Evolutionary conservation across 2,888 invertebrate species (phyloP).

Genomic region (Sicus ferrugineus): DNA sequence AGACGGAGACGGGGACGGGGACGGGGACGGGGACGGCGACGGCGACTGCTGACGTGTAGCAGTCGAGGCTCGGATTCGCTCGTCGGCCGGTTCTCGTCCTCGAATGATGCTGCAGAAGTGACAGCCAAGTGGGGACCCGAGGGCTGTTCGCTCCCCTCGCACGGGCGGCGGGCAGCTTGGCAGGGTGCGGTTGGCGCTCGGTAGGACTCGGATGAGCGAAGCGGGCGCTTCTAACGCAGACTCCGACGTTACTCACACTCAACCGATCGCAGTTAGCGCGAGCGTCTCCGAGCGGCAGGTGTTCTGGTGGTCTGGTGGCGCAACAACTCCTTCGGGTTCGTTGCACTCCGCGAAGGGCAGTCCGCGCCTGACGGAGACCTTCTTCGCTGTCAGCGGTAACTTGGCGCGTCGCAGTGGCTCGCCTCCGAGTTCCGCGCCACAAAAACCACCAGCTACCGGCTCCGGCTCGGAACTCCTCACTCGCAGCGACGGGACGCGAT

Average conservation of each 20-base stretch:
- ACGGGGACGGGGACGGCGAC: neutral
- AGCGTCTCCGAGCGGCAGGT: constrained; percentile 15
- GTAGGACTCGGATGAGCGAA: neutral
- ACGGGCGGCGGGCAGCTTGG: no score
- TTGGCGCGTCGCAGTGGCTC: neutral
- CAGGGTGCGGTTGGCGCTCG: neutral
- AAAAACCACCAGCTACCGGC: neutral
- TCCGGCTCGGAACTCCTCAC: neutral
- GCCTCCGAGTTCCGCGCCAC: neutral
- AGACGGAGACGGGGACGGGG: neutral
- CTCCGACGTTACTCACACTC: neutral
- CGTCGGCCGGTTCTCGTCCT: constrained; percentile 4
- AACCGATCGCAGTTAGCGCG: neutral
- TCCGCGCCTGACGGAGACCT: neutral
- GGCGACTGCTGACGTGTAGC: neutral
- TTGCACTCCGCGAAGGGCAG: neutral
- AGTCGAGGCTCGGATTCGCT: neutral
- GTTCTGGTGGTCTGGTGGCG: neutral
- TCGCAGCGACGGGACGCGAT: neutral
- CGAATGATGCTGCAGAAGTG: constrained; percentile 21
- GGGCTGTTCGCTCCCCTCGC: neutral
- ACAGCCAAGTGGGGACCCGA: constrained; percentile 1
- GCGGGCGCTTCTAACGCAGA: neutral
- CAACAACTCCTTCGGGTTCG: neutral
- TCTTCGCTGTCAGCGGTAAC: constrained; percentile 4